Evolutionary conservation across 1,140 invertebrate species (phyloP).

Genomic region (Maniola jurtina): DNA sequence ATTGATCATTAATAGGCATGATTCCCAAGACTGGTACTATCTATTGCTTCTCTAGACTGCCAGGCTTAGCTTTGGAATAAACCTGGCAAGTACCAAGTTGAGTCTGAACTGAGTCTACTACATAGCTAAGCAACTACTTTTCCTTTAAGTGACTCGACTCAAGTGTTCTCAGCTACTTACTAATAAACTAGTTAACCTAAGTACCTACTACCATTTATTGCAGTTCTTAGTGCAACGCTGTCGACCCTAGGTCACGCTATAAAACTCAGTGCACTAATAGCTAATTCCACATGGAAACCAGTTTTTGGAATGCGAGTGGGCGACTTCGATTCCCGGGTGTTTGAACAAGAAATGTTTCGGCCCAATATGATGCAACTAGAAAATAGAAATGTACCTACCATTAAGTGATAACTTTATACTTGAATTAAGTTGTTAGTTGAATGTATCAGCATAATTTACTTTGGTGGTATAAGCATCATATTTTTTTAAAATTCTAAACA

Average conservation of each 20-base stretch:
- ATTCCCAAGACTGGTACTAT: too few species aligned
- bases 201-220: not conserved
- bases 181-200: not conserved
- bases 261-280: conserved; percentile 40
- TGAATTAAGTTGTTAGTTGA: conserved; percentile 29
- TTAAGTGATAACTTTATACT: conserved; percentile 21
- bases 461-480: too few species aligned
- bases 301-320: conserved; percentile 59
- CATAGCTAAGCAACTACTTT: too few species aligned
- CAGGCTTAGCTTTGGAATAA: too few species aligned
- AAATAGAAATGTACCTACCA: conserved; percentile 22
- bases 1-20: too few species aligned
- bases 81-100: too few species aligned
- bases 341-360: conserved; percentile 44
- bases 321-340: conserved; percentile 50
- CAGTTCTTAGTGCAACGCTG: conserved; percentile 13
- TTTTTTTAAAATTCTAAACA: not conserved
- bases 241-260: conserved; percentile 33
- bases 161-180: not conserved
- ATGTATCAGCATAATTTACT: conserved; percentile 18
- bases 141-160: too few species aligned
- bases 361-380: conserved; percentile 30
- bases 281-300: conserved; percentile 42
- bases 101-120: too few species aligned
- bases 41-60: too few species aligned